Evolutionary conservation across 2,797 vertebrate species (phyloP), one percentile per base, ranked within the genome.

Genomic region (Amblyraja radiata): DNA sequence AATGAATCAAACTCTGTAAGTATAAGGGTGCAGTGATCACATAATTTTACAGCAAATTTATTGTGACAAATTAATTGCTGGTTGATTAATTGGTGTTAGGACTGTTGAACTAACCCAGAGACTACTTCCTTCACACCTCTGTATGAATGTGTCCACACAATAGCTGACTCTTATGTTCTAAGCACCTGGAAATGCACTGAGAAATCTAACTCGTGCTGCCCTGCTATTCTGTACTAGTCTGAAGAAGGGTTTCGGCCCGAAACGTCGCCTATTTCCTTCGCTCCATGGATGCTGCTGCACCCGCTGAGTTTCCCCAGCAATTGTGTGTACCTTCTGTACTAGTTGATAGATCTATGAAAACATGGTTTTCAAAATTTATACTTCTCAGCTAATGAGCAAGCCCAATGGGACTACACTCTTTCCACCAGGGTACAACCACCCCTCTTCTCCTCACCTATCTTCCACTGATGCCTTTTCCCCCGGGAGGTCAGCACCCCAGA

Each of bases 61-160:
- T 46, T 76, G 90, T 18, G 68, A 92, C 90, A 92, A 92, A 92
- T 74, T 92, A 74, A 92, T 92, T 92, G 25, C 71, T 92, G 21
- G 23, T 71, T 92, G 65, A 92, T 92, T 92, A 92, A 92, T 92
- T 28, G 68, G 90, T 92, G 71, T 92, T 28, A n/a, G 25, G 28
- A 54, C 68, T 92, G 90, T 92, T 92, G 90, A 92, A 92, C 90
- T 92, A 92, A 92, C 71, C 90, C 25, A 92, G 36, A 74, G 39
- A 74, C 68, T 74, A 76, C 68, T 92, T 54, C 36, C 39, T 91
- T 74, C 90, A 74, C 90, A 92, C 36, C 10, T 76, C 90, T 36
- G 23, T 14, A 58, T 46, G 39, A 21, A 54, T 91, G 90, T 91
- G 39, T 91, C 36, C 23, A 6, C 36, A 46, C 88, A 73, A 25